Base-by-base conservation (phyloP, 2,113 vertebrate species). In the Rattus rattus region DNA sequence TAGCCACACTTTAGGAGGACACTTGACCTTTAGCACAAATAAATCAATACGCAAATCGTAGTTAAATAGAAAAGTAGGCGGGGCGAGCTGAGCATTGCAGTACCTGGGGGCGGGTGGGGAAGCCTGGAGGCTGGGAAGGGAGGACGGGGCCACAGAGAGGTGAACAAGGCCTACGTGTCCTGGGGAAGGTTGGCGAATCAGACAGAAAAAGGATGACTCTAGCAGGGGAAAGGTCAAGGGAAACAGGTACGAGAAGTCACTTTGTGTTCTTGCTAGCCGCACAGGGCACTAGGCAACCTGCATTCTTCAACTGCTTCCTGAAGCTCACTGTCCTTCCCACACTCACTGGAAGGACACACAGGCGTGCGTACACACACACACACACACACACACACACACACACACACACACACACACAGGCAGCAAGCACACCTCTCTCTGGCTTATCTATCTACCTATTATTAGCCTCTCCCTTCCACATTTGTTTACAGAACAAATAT, bases 21-120 rank as follows among this genome's bases (percentile, higher is more conserved):
- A 56, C 79, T 39, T n/a, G 0, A 63, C 65, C 87, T 86, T 26
- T 76, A 2, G 1, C 5, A 47, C 54, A 39, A n/a, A 77, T 2
- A 88, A 65, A 91, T 49, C 69, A 75, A 65, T 67, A 72, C 86
- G 52, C 65, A 92, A 93, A 92, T 33, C 83, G n/a, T 73, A 63
- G 65, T 59, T 43, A 87, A 80, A 28, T 76, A 22, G n/a, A 83
- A 65, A 91, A 36, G 30, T 73, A 26, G 72, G 67, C 1, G 28
- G 49, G 36, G 30, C 13, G 16, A 39, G 1, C 87, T 39, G 52
- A 88, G 65, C 12, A 7, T 33, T 1, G 26, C 0, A 7, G 39
- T 11, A 33, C 80, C 61, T 79, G 3, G 0, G 3, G 88, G 88
- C 39, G 65, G 43, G n/a, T 43, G 39, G 80, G 59, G 56, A 80